Conservation (phyloP, 2,113 vertebrate genomes). For the Eretmochelys imbricata region DNA sequence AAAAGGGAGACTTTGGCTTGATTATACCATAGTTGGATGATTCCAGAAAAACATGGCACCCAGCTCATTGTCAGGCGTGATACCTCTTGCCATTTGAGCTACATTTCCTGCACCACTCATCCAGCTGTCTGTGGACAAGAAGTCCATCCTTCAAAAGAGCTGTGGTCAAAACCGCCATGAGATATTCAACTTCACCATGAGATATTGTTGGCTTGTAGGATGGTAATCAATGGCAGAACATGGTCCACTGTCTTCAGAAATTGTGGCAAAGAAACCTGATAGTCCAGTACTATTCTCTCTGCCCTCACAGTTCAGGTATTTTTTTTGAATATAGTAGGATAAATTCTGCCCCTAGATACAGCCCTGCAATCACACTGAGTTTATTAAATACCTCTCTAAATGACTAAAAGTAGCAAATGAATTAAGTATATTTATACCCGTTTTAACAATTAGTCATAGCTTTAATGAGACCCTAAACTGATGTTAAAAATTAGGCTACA, state of each 20-base stretch:
- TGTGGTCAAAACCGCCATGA: background rate
- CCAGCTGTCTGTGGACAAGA: background rate
- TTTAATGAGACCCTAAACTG: constrained; percentile 47
- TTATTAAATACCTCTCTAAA: constrained; percentile 12
- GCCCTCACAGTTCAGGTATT: background rate
- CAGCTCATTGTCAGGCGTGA: background rate
- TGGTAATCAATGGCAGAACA: background rate
- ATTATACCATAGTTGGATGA: background rate
- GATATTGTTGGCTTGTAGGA: background rate
- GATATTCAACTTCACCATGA: accelerated
- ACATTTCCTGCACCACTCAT: background rate
- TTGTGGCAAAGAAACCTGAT: background rate
- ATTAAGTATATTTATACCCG: accelerated
- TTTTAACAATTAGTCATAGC: constrained; percentile 29
- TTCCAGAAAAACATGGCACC: background rate
- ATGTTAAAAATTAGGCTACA: constrained; percentile 24
- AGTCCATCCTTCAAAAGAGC: constrained; percentile 1
- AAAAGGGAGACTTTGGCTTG: background rate
- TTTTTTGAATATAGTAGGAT: background rate
- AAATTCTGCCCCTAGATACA: constrained; percentile 51
- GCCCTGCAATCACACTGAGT: constrained; percentile 21
- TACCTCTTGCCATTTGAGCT: background rate
- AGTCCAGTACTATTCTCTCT: background rate
- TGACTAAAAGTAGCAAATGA: constrained; percentile 46
- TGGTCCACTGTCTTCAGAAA: background rate